Base-by-base conservation (phyloP, 92 coral and sea anemone species). In the Zoanthus gigantus region DNA sequence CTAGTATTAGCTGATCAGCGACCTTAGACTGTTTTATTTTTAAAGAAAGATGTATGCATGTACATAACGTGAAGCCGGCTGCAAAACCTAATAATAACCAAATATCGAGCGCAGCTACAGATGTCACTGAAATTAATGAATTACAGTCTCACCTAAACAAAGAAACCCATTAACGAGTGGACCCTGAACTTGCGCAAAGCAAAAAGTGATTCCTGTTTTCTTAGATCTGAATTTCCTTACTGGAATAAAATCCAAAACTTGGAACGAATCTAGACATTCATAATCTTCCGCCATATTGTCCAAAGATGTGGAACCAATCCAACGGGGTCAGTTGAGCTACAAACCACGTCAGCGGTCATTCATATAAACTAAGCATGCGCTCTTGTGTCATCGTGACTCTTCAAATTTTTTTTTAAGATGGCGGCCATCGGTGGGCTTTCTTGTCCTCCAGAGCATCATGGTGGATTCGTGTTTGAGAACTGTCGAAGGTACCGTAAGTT, bases 151-250 rank as follows among this genome's bases (percentile, higher is more conserved):
- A 96, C 99, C 98, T 78, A 96, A 89, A 67, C 96, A 93, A 83
- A 96, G 93, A 91, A 90, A 96, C 18, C 99, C 99, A 90, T 96
- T 95, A 32, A 96, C 99, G 47, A 96, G 96, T 29, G 99, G 99
- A 15, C 99, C 99, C 71, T 95, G 99, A 8, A 96, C 97, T 71
- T 96, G 93, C 0, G 96, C 97, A 88, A 96, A 95, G 83, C 98
- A 96, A 78, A 93, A 89, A 15, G 92, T 94, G 31, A 96, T 90
- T 14, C 97, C 99, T n/a, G 99, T 96, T 74, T 92, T 90, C 84
- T 95, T 96, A 17, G 99, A 96, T 63, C 92, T 95, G 84, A 95
- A 96, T 83, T 96, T 96, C 71, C 92, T 90, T 16, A 96, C 94
- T n/a, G 89, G 92, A 52, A 96, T 89, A 45, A 89, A 86, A 69